A percentile compares a stretch with the other conserved stretches of the same genome.
These are phyloP conservation scores for Sebastes itinus DNA, from an alignment of 2,797 vertebrate species.

Conservation along the genomic window DNA sequence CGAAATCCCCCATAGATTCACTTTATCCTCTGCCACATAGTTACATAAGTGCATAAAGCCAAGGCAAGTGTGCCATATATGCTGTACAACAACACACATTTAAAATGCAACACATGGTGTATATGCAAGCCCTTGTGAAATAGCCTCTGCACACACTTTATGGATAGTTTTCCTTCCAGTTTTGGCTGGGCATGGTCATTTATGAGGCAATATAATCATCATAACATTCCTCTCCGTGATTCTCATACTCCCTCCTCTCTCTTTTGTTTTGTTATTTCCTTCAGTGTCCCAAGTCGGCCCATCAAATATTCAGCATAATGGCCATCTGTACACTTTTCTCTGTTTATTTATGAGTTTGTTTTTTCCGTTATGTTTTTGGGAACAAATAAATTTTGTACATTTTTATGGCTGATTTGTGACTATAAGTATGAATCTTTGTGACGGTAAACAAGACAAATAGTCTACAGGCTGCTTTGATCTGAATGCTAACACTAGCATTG, in stretches of 20 bases:
- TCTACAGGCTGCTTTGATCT: neutral
- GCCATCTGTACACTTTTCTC: neutral
- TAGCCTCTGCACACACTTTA: neutral
- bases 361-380: neutral
- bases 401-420: neutral
- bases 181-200: constrained; percentile 18
- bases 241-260: neutral
- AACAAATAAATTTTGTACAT: neutral
- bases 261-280: constrained; percentile 2
- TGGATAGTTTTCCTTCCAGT: constrained; percentile 12
- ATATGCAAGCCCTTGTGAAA: neutral
- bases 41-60: constrained; percentile 36
- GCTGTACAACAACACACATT: neutral
- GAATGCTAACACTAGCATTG: neutral
- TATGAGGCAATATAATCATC: constrained; percentile 29
- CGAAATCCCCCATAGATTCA: constrained; percentile 44
- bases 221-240: constrained; percentile 25
- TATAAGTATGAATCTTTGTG: neutral
- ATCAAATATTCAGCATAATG: constrained; percentile 21
- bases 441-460: neutral
- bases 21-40: constrained; percentile 36
- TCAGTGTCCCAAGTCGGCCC: neutral
- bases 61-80: neutral
- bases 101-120: neutral
- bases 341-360: neutral